Percentiles rank a stretch among this genome's conserved stretches.
Evolutionary conservation across 2,888 invertebrate species (phyloP).

Genomic region (Stenchaetothrips biformis): DNA sequence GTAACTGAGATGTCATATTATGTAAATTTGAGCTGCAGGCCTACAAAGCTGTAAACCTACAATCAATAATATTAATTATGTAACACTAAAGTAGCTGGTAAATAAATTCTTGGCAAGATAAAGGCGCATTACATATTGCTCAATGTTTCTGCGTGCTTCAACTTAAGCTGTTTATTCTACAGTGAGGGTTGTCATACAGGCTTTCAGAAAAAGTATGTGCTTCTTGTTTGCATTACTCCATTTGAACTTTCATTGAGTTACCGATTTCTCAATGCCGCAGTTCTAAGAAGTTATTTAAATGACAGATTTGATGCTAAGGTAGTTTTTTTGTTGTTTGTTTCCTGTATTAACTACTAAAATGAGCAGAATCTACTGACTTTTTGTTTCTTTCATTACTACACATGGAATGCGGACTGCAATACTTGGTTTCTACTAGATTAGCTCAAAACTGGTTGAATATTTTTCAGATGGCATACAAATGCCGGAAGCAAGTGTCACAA

Average conservation of each 20-base stretch:
- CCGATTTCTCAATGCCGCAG: background rate
- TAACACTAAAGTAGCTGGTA: slow-evolving; percentile 21
- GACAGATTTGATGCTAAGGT: background rate
- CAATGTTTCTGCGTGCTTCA: slow-evolving; percentile 4
- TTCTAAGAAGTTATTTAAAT: background rate
- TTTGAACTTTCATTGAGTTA: background rate
- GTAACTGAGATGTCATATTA: background rate
- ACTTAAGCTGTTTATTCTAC: slow-evolving; percentile 1
- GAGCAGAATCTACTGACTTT: background rate
- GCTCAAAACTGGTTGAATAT: slow-evolving; percentile 19
- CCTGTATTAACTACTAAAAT: background rate
- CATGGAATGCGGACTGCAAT: background rate
- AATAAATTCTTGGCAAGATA: background rate
- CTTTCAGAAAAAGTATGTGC: background rate
- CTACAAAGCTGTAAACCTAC: slow-evolving; percentile 29
- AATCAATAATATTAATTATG: slow-evolving; percentile 8
- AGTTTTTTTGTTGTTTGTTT: background rate
- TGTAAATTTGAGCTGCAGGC: background rate
- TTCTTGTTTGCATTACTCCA: background rate
- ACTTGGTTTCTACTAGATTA: background rate
- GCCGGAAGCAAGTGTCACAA: too few species aligned
- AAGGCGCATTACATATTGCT: background rate
- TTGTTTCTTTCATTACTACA: background rate
- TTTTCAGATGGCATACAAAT: background rate
- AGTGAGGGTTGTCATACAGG: background rate